Percentiles rank a stretch among this genome's conserved stretches.
These are phyloP conservation scores for Eupithecia tripunctaria DNA, from an alignment of 2,888 invertebrate species.

Conservation along the genomic window DNA sequence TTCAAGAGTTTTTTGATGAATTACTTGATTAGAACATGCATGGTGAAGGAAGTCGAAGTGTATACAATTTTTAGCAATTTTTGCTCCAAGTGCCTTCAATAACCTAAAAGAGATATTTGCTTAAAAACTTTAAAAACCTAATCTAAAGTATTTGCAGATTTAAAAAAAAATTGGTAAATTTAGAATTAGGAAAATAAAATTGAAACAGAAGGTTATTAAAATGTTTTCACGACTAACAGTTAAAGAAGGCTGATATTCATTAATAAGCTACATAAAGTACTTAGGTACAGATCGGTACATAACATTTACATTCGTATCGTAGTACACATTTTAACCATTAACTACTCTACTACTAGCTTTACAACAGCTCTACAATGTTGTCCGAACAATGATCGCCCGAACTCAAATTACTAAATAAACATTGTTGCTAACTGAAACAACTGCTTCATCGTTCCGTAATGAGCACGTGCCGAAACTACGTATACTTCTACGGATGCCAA, in stretches of 20 bases:
- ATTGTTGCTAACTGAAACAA: conserved; percentile 42
- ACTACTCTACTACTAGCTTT: neutral
- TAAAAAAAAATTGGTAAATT: too few relatives aligned
- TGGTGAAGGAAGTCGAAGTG: neutral
- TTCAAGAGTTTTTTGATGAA: conserved; percentile 28
- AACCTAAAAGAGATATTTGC: too few relatives aligned
- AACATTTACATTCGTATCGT: neutral
- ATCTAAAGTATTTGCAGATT: too few relatives aligned
- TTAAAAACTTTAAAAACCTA: too few relatives aligned
- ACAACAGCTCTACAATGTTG: conserved; percentile 10
- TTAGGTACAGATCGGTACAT: neutral
- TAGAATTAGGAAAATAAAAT: too few relatives aligned
- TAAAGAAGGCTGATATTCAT: neutral
- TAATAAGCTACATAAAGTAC: neutral
- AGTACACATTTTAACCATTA: neutral
- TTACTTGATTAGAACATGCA: conserved; percentile 12
- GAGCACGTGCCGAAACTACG: conserved; percentile 61
- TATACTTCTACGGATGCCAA: conserved; percentile 69
- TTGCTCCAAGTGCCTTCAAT: too few relatives aligned
- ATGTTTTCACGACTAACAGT: too few relatives aligned
- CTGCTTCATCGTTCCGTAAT: conserved; percentile 70
- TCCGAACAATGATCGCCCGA: conserved; percentile 17
- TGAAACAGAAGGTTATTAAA: too few relatives aligned
- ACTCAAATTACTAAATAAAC: conserved; percentile 38
- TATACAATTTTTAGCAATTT: neutral